Percentiles rank a stretch among this genome's conserved stretches.
Evolutionary conservation across 2,113 vertebrate genomes (phyloP).

Genomic region (Perca schrenkii): DNA sequence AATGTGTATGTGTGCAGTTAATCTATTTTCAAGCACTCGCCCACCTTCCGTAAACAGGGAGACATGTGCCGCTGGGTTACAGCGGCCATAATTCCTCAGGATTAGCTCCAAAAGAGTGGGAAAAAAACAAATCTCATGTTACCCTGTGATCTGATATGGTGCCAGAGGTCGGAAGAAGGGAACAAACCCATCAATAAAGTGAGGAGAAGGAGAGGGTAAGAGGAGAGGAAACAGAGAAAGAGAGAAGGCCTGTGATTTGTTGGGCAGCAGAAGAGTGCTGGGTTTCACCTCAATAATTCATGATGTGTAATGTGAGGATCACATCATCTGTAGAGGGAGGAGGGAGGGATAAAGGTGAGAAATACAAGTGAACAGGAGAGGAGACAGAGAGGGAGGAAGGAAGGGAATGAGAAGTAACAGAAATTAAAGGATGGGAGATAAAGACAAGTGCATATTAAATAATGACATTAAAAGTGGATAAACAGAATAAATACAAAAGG

Average conservation of each 20-base stretch:
- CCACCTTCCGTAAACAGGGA: conserved; percentile 51
- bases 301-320: conserved; percentile 72
- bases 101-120: conserved; percentile 40
- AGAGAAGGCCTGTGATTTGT: conserved; percentile 63
- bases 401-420: neutral
- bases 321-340: conserved; percentile 28
- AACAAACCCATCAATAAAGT: conserved; percentile 65
- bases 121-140: conserved; percentile 50
- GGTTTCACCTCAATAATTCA: conserved; percentile 81
- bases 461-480: conserved; percentile 4
- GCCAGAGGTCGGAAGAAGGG: conserved; percentile 54
- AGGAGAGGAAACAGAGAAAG: conserved; percentile 29
- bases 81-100: conserved; percentile 26
- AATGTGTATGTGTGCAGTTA: conserved; percentile 21
- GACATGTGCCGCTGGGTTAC: conserved; percentile 9
- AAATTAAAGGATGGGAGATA: conserved; percentile 5
- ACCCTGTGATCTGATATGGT: conserved; percentile 53
- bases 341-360: conserved; percentile 32
- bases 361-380: conserved; percentile 15
- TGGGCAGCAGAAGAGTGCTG: conserved; percentile 38
- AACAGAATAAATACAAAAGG: neutral
- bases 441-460: neutral
- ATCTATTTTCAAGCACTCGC: conserved; percentile 33
- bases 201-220: conserved; percentile 25
- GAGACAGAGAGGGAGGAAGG: conserved; percentile 2